Evolutionary conservation across 2,888 invertebrate genomes (phyloP), one percentile per base, ranked within the genome.

Genomic region (Hartigia nigra): DNA sequence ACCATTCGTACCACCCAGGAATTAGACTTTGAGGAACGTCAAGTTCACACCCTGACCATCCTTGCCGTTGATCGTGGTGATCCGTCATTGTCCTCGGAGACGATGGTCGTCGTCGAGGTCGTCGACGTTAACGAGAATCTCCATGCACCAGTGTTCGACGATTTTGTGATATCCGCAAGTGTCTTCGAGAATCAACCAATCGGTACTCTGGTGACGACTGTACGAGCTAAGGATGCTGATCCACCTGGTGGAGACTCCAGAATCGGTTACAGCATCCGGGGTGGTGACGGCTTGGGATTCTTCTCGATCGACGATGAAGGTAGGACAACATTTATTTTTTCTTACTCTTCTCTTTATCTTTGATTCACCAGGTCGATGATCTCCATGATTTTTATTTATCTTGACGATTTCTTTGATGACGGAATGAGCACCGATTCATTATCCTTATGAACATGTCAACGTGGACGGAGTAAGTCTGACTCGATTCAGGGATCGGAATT

Each of bases 51-150:
- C 86, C 93, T 99, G 83, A 95, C 96, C 77, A 96, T 98, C 78
- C 94, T 95, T 79, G 98, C 98, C 1, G 94, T 95, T 75, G 98
- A 99, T 92, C 94, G 95, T 55, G 99, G 98, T 0, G 95, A 94
- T 78, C 98, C 97, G 1, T 93, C 96, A 5, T 92, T 98, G 82
- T 95, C 95, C 81, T 94, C 97, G 1, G 96, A 96, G 88, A 95
- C 97, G 80, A 94, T 95, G 80, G 94, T 99, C 69, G 94, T 96
- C 77, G 94, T 99, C 77, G 97, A 98, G 92, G 94, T 97, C 81
- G 96, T 97, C 84, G 98, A 99, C 92, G 98, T 98, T 31, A 98
- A 99, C 92, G 98, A 98, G 92, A 98, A 98, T 92, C 93, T 95
- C 78, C 95, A 95, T 92, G 93, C 97, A 77, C 98, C 98, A 1